These are phyloP conservation scores for Polia nebulosa DNA, from an alignment of 2,888 invertebrate genomes.

Conservation along the genomic window DNA sequence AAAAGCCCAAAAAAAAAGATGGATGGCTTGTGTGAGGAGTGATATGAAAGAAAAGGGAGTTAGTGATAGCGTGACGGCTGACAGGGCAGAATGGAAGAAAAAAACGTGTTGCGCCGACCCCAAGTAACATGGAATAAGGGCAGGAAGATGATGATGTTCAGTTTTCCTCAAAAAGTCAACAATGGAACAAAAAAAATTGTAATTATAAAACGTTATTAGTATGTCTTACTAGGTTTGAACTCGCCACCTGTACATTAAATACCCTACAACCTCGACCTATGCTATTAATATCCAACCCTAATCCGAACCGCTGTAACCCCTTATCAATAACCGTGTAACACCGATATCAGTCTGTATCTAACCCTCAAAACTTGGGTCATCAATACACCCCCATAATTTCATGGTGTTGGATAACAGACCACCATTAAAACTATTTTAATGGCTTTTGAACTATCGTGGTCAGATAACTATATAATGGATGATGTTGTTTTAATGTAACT, in stretches of 20 bases:
- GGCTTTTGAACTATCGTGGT: conserved; percentile 33
- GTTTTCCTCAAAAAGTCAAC: too few species aligned
- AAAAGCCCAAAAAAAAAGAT: too few species aligned
- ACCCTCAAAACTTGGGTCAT: conserved; percentile 49
- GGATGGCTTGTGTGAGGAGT: too few species aligned
- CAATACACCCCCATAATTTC: conserved; percentile 47
- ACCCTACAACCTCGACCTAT: not conserved
- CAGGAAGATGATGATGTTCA: too few species aligned
- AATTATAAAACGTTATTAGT: too few species aligned
- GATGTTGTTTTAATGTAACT: too few species aligned
- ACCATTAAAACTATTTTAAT: conserved; percentile 64
- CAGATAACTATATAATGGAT: conserved; percentile 24
- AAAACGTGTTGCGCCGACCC: too few species aligned
- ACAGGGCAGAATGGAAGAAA: too few species aligned
- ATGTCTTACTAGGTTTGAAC: not conserved
- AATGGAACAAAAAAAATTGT: too few species aligned
- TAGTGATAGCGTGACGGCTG: too few species aligned
- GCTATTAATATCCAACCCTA: conserved; percentile 14
- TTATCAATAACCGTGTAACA: conserved; percentile 36
- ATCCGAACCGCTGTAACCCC: conserved; percentile 1
- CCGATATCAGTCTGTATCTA: conserved; percentile 17
- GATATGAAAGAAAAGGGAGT: too few species aligned
- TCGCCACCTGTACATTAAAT: not conserved
- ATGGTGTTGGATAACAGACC: conserved; percentile 46
- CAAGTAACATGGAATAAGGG: too few species aligned